A percentile compares a stretch with the other conserved stretches of the same genome.
Conservation (phyloP, 1,140 invertebrate genomes). For the Cheumatopsyche charites region DNA sequence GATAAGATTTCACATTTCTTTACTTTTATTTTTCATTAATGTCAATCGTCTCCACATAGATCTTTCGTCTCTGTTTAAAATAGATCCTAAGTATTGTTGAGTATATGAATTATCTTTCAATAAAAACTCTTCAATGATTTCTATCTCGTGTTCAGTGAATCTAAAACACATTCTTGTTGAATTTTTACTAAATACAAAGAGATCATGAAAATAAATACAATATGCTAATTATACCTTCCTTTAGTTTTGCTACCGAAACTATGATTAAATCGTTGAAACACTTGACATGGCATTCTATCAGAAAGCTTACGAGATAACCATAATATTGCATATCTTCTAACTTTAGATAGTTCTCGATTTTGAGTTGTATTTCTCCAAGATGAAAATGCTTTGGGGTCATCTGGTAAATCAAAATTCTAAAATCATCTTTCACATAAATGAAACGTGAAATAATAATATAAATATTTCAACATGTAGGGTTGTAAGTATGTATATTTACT, state of each 20-base stretch:
- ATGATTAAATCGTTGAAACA: constrained; percentile 41
- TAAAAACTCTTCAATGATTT: constrained; percentile 35
- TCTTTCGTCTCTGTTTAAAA: constrained; percentile 38
- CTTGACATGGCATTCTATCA: constrained; percentile 38
- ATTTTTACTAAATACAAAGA: too few species aligned
- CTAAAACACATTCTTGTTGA: constrained; percentile 27
- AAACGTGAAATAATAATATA: neutral
- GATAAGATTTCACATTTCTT: neutral
- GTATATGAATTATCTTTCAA: constrained; percentile 19
- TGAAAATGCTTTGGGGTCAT: constrained; percentile 35
- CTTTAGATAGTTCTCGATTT: neutral
- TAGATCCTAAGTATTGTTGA: constrained; percentile 34
- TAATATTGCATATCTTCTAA: constrained; percentile 29
- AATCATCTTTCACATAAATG: too few species aligned
- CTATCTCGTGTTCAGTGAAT: constrained; percentile 37
- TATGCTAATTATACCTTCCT: constrained; percentile 33
- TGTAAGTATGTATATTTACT: constrained; percentile 8
- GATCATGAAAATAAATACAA: neutral
- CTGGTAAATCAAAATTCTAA: constrained; percentile 41
- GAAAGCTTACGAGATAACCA: constrained; percentile 32
- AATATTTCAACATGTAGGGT: neutral
- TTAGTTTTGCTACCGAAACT: constrained; percentile 31
- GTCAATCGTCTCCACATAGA: constrained; percentile 37
- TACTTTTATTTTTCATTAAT: constrained; percentile 21
- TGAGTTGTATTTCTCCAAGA: constrained; percentile 28